These are phyloP conservation scores for Drosophila peninsularis DNA, from an alignment of 2,888 invertebrate species.

Conservation along the genomic window DNA sequence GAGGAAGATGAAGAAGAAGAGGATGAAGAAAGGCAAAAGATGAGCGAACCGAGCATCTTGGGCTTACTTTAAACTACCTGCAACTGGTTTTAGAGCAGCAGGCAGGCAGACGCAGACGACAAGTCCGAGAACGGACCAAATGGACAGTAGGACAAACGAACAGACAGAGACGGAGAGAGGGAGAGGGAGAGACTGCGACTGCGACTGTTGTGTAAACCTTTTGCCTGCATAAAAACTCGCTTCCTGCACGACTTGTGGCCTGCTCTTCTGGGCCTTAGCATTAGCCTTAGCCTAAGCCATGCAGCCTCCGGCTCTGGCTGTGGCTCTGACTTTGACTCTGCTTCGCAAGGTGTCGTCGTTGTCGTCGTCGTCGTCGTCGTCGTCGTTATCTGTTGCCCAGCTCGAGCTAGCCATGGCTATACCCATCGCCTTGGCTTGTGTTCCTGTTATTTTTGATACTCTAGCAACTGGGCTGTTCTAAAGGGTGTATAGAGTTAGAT, in stretches of 20 bases:
- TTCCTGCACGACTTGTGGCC: slow-evolving; percentile 75
- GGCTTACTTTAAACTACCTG: slow-evolving; percentile 82
- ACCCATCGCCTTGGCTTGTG: slow-evolving; percentile 18
- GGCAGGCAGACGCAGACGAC: slow-evolving; percentile 61
- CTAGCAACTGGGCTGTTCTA: not conserved
- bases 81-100: slow-evolving; percentile 77
- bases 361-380: slow-evolving; percentile 36
- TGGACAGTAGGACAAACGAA: slow-evolving; percentile 23
- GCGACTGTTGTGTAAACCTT: slow-evolving; percentile 61
- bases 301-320: slow-evolving; percentile 8
- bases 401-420: slow-evolving; percentile 28
- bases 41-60: slow-evolving; percentile 63
- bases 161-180: slow-evolving; percentile 3
- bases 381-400: slow-evolving; percentile 46
- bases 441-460: slow-evolving; percentile 48
- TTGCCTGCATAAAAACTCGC: slow-evolving; percentile 73
- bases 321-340: slow-evolving; percentile 24
- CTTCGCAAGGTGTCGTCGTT: slow-evolving; percentile 70
- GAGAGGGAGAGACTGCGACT: not conserved
- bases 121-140: slow-evolving; percentile 58
- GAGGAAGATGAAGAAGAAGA: slow-evolving; percentile 12
- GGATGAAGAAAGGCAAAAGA: slow-evolving; percentile 55
- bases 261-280: slow-evolving; percentile 39
- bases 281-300: slow-evolving; percentile 35
- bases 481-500: not conserved